Conservation (phyloP, 2,113 vertebrate genomes). For the Hydrochoerus hydrochaeris region DNA sequence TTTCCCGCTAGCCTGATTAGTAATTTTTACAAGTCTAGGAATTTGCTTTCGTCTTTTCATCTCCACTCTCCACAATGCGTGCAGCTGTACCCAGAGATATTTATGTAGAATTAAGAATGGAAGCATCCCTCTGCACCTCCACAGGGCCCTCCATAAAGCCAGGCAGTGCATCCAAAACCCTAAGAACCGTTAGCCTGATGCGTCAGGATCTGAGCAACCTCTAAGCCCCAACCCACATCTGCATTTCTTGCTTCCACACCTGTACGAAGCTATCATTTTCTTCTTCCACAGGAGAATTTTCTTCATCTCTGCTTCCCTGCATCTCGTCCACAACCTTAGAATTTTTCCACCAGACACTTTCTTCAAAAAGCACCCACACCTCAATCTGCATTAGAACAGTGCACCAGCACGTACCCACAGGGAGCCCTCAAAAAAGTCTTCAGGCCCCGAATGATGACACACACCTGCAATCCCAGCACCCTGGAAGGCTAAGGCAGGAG, state of each 20-base stretch:
- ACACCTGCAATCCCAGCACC: neutral
- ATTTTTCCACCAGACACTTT: neutral
- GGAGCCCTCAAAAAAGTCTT: neutral
- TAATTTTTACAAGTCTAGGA: neutral
- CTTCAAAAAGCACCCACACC: neutral
- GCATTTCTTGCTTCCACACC: neutral
- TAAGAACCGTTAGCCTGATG: neutral
- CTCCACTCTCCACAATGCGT: neutral
- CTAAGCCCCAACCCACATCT: fast-evolving
- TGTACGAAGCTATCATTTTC: neutral
- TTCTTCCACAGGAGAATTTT: neutral
- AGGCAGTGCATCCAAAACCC: neutral
- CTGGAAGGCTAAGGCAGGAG: too few relatives aligned
- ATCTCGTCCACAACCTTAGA: neutral
- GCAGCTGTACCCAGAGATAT: neutral
- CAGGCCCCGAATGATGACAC: neutral
- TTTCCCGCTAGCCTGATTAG: neutral
- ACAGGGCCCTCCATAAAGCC: too few relatives aligned
- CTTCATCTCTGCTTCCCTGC: neutral
- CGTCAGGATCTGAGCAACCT: neutral
- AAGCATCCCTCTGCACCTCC: neutral
- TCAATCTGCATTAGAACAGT: neutral
- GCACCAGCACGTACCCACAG: neutral
- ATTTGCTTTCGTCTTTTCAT: neutral
- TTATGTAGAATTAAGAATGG: neutral